Conservation (phyloP, 2,888 invertebrate species). For the Clunio marinus region DNA sequence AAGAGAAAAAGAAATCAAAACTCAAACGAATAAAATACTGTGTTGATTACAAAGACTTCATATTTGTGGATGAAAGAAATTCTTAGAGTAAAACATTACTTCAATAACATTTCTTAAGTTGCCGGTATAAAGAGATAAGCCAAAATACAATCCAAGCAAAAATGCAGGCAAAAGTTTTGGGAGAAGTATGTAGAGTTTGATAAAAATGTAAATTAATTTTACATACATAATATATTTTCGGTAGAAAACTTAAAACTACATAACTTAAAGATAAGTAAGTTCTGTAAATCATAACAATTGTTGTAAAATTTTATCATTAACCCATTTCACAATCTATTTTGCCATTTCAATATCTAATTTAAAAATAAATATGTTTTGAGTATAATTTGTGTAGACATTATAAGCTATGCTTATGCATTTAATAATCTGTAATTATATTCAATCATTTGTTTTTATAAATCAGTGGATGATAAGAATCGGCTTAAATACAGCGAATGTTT, state of each 20-base stretch:
- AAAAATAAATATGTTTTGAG: no score
- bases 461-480: background rate
- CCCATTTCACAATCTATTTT: conserved; percentile 3
- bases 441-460: background rate
- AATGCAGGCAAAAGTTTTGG: conserved; percentile 17
- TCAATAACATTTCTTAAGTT: background rate
- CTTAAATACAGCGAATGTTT: background rate
- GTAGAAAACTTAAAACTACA: background rate
- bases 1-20: background rate
- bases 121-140: background rate
- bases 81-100: background rate
- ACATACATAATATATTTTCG: background rate
- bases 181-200: background rate
- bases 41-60: background rate
- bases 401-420: background rate
- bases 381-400: background rate
- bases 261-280: background rate
- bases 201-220: background rate
- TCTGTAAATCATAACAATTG: background rate
- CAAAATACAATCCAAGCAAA: conserved; percentile 17
- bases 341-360: no score
- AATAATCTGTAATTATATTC: background rate
- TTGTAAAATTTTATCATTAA: background rate
- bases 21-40: background rate
- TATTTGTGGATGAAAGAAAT: background rate